Base-by-base conservation (phyloP, 2,113 vertebrate species). In the Passer montanus region DNA sequence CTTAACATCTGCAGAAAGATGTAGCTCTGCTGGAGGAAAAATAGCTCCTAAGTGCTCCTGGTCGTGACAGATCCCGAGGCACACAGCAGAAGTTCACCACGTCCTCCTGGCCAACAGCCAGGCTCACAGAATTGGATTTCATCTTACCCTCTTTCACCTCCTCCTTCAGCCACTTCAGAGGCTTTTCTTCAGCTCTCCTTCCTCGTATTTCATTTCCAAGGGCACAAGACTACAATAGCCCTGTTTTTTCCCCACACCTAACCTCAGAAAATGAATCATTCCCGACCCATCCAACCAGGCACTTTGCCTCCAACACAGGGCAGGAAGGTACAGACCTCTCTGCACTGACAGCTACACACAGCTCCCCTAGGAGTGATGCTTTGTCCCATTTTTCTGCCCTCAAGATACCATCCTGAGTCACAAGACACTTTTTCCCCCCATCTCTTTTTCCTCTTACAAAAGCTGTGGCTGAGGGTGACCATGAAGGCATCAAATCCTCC, bases 1-100 rank as follows among this genome's bases (percentile, higher is more conserved):
- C 60, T 91, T 92, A 93, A 93, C 72, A 80, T 82, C 79, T 96
- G 76, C 90, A 93, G 70, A 69, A 78, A 82, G 82, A 84, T 66
- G 64, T 39, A 89, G 52, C 67, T 92, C 67, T 81, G 58, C 83
- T 81, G 83, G 59, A 95, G 47, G 39, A 90, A 80, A 84, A 86
- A 62, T 5, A 55, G 83, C 46, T 83, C 76, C 84, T 70, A 82
- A 88, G 90, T 46, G 89, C 64, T 93, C 85, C 39, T 2, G 17
- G 85, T 79, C 46, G 5, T 85, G 87, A 85, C 30, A 80, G 85
- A 77, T 85, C 52, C 69, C 14, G 0, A 75, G 53, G 75, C 55
- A 81, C 64, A 30, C 0, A 2, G 63, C 72, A 89, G 37, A 84
- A 95, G 85, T 58, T 90, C 90, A 93, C 69, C 86, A 95, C 78